These are phyloP conservation scores for Callionymus lyra DNA, from an alignment of 2,113 vertebrate genomes.

Conservation along the genomic window DNA sequence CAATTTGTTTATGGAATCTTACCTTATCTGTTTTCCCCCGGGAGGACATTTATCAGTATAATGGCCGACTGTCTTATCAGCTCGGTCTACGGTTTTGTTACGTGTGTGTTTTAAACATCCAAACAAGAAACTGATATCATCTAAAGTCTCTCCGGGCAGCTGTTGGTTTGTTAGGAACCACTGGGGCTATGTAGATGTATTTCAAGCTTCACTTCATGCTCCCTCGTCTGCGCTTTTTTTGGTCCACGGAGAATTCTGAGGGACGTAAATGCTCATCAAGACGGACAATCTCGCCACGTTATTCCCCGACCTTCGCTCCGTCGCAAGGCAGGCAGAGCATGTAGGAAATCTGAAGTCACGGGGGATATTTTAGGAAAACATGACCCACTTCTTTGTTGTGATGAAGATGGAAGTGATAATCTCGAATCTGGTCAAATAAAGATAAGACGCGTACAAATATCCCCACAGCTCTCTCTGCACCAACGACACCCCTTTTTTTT, in stretches of 20 bases:
- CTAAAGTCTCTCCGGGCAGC: constrained; percentile 4
- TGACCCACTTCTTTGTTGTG: neutral
- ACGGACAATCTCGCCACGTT: constrained; percentile 1
- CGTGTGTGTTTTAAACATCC: no score
- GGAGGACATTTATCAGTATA: no score
- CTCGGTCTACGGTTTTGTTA: no score
- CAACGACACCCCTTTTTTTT: neutral
- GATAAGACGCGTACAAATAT: constrained; percentile 29
- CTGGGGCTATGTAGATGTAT: constrained; percentile 31
- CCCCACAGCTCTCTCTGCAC: constrained; percentile 10
- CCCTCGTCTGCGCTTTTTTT: constrained; percentile 17
- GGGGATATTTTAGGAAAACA: constrained; percentile 1
- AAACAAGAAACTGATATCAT: no score
- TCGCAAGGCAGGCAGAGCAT: neutral
- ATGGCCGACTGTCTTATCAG: no score
- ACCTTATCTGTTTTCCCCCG: no score
- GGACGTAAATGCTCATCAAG: constrained; percentile 17
- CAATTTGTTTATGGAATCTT: no score
- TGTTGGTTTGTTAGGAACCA: constrained; percentile 20
- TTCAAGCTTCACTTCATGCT: constrained; percentile 8
- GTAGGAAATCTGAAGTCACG: constrained; percentile 1
- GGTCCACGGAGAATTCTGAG: constrained; percentile 3
- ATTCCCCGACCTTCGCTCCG: constrained; percentile 8
- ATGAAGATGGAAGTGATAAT: constrained; percentile 25
- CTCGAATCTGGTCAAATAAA: constrained; percentile 22